Conservation (phyloP, 2,888 invertebrate genomes). For the Leucoma salicis region DNA sequence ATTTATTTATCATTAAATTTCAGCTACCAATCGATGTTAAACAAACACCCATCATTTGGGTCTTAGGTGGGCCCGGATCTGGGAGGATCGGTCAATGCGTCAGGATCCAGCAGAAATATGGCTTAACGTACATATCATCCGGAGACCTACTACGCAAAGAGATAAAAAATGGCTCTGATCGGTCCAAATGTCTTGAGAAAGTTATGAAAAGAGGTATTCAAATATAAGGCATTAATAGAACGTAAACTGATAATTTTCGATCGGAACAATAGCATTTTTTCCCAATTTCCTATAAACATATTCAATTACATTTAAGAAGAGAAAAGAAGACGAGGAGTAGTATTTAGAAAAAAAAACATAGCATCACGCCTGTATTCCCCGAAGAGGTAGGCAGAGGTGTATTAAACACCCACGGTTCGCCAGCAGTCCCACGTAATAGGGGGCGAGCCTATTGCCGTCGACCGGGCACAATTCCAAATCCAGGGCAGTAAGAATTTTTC, state of each 20-base stretch:
- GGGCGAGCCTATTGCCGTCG: no score
- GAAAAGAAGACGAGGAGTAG: no score
- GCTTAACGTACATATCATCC: slow-evolving; percentile 95
- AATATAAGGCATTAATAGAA: no score
- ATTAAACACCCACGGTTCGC: no score
- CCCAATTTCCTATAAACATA: not conserved
- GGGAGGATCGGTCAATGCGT: slow-evolving; percentile 98
- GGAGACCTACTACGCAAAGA: slow-evolving; percentile 96
- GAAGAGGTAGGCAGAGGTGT: no score
- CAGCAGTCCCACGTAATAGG: no score
- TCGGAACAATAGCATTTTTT: no score
- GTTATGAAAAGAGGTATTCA: slow-evolving; percentile 90
- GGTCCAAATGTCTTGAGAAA: slow-evolving; percentile 90
- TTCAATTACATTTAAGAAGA: not conserved
- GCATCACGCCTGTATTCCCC: no score
- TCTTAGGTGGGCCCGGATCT: slow-evolving; percentile 96
- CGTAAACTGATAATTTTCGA: no score
- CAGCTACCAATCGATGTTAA: slow-evolving; percentile 1
- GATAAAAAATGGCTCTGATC: slow-evolving; percentile 90
- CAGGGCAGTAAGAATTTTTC: no score
- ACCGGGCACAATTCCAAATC: no score
- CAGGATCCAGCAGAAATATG: slow-evolving; percentile 93
- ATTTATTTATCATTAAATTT: not conserved
- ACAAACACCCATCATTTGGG: slow-evolving; percentile 89
- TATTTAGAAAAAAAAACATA: no score